A percentile compares a stretch with the other conserved stretches of the same genome.
phyloP scores from a whole-genome alignment of 2,113 vertebrate genomes.

The Eulemur macaco region DNA sequence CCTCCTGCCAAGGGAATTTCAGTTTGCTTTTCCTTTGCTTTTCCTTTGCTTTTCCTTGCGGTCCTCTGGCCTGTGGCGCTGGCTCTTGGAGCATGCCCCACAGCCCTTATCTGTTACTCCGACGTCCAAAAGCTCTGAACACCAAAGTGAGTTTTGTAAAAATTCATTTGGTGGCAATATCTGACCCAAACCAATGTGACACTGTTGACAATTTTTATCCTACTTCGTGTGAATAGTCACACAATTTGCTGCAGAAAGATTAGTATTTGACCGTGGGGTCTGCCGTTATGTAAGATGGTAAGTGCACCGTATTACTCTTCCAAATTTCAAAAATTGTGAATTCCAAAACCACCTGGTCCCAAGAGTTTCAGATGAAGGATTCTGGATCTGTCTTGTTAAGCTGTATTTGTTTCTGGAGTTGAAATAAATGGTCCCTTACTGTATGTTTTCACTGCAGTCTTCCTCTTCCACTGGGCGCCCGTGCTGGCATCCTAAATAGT shows the following conservation, averaged over 20 bases:
- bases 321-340: too few species aligned
- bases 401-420: not conserved
- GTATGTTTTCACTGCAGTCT: accelerated
- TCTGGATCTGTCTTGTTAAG: not conserved
- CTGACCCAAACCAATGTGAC: not conserved
- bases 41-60: not conserved
- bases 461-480: accelerated
- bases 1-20: not conserved
- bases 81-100: accelerated
- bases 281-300: accelerated
- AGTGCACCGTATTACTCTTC: accelerated
- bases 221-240: accelerated
- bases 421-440: accelerated
- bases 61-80: accelerated
- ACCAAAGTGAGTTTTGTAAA: not conserved
- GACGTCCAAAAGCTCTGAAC: not conserved
- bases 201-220: not conserved
- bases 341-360: not conserved
- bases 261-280: accelerated
- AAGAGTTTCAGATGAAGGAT: not conserved
- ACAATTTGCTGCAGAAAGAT: accelerated
- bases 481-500: accelerated
- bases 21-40: not conserved
- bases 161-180: not conserved
- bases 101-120: not conserved